Conservation (phyloP, 2,888 invertebrate genomes). For the Clostera curtula region DNA sequence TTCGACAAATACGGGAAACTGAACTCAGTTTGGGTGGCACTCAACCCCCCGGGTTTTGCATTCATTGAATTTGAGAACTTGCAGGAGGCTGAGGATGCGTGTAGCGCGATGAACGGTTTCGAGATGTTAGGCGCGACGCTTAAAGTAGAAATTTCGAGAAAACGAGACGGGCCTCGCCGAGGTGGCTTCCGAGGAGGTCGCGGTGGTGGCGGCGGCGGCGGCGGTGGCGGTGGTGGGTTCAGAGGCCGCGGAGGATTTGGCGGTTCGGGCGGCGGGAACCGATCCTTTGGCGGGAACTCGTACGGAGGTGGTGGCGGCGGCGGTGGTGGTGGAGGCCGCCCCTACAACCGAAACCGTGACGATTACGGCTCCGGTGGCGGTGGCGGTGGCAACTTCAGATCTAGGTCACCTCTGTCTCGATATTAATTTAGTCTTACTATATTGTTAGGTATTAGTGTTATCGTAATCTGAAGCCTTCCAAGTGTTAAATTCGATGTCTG, state of each 20-base stretch:
- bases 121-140: slow-evolving; percentile 91
- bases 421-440: slow-evolving; percentile 66
- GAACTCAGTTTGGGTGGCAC: slow-evolving; percentile 94
- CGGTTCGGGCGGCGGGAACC: slow-evolving; percentile 57
- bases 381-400: slow-evolving; percentile 70
- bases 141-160: slow-evolving; percentile 90
- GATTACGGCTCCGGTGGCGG: slow-evolving; percentile 62
- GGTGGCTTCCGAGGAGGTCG: slow-evolving; percentile 75
- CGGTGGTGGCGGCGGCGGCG: slow-evolving; percentile 39
- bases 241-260: slow-evolving; percentile 67
- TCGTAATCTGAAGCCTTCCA: slow-evolving; percentile 74
- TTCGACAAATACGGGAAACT: slow-evolving; percentile 94
- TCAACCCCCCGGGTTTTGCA: slow-evolving; percentile 95
- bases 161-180: slow-evolving; percentile 82
- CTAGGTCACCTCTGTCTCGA: slow-evolving; percentile 66
- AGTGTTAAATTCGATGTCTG: slow-evolving; percentile 67
- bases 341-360: slow-evolving; percentile 57
- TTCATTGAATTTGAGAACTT: slow-evolving; percentile 94
- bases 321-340: slow-evolving; percentile 52
- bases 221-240: slow-evolving; percentile 60
- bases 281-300: slow-evolving; percentile 74
- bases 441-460: slow-evolving; percentile 69
- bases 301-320: slow-evolving; percentile 68
- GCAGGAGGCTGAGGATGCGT: slow-evolving; percentile 92
- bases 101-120: slow-evolving; percentile 90